phyloP scores from a whole-genome alignment of 2,113 vertebrate species.

The Collichthys lucidus region DNA sequence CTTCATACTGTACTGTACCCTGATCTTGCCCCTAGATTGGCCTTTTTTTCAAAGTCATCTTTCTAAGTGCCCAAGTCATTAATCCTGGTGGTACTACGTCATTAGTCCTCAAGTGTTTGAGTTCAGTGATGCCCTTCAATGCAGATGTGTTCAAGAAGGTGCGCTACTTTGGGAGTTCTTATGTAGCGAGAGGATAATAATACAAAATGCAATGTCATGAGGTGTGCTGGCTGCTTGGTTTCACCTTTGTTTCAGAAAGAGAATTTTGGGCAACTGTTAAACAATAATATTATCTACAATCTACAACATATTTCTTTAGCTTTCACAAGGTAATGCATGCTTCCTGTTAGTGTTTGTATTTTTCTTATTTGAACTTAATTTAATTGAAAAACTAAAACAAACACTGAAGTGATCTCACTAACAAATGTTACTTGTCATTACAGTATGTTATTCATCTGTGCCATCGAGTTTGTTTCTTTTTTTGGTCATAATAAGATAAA shows the following conservation, averaged over 20 bases:
- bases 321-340: background rate
- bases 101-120: slow-evolving; percentile 42
- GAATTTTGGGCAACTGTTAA: background rate
- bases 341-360: too few species aligned
- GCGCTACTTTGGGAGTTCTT: slow-evolving; percentile 5
- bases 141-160: slow-evolving; percentile 18
- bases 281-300: too few species aligned
- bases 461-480: too few species aligned
- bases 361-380: too few species aligned
- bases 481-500: too few species aligned
- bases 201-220: slow-evolving; percentile 17
- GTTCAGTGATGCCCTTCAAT: slow-evolving; percentile 32
- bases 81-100: slow-evolving; percentile 26
- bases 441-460: too few species aligned
- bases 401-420: too few species aligned
- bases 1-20: background rate
- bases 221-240: background rate
- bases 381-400: too few species aligned
- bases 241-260: slow-evolving; percentile 13
- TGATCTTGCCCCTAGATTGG: background rate
- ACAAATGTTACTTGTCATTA: too few species aligned
- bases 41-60: slow-evolving; percentile 37
- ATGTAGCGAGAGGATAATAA: slow-evolving; percentile 7
- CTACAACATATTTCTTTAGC: background rate
- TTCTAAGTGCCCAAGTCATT: slow-evolving; percentile 33